A percentile compares a stretch with the other conserved stretches of the same genome.
Conservation (phyloP, 2,888 invertebrate species). For the Chymomyza fuscimana region DNA sequence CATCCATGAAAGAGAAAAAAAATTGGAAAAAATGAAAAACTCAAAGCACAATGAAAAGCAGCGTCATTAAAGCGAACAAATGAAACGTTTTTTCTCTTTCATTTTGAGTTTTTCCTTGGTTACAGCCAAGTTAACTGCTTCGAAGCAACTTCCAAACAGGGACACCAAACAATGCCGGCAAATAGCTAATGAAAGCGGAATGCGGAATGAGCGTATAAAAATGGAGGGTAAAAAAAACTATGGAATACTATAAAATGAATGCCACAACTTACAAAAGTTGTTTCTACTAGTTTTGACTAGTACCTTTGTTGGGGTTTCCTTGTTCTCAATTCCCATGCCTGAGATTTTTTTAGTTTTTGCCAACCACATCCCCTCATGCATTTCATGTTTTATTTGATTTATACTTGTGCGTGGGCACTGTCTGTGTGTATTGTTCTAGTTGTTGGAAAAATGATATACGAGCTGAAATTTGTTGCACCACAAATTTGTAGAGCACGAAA, state of each 20-base stretch:
- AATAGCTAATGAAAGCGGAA: neutral
- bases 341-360: neutral
- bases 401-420: neutral
- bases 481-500: neutral
- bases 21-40: neutral
- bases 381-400: neutral
- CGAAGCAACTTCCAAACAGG: neutral
- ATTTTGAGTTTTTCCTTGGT: neutral
- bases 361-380: neutral
- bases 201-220: neutral
- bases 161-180: neutral
- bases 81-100: slow-evolving; percentile 2
- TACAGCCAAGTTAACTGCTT: neutral
- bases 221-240: neutral
- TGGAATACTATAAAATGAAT: neutral
- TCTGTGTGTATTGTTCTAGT: neutral
- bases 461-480: neutral
- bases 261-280: neutral
- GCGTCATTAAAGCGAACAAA: slow-evolving; percentile 6
- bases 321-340: neutral
- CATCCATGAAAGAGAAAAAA: neutral
- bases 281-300: neutral
- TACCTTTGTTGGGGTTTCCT: neutral
- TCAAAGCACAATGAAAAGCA: neutral
- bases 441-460: neutral